Base-by-base conservation (phyloP, 2,113 vertebrate species). In the Podiceps cristatus region DNA sequence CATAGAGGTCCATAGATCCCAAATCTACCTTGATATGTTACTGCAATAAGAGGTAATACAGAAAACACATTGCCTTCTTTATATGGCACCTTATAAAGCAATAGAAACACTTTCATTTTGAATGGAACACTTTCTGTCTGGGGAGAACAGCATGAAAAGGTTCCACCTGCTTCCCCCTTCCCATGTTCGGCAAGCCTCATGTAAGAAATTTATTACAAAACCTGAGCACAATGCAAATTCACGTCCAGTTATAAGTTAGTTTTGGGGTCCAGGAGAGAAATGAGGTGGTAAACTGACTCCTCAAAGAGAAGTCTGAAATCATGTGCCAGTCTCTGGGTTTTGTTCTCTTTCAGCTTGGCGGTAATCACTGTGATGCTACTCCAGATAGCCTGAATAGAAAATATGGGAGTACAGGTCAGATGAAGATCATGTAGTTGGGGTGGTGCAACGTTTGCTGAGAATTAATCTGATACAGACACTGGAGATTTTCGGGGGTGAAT, bases 71-170 rank as follows among this genome's bases (percentile, higher is more conserved):
- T 93, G 19, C 49, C 52, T 79, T 78, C 37, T 53, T 81, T 68
- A 86, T 63, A 40, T 12, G 33, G 33, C 66, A 88, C 69, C 81
- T 85, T 94, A 58, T 94, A 96, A 96, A 95, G 80, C 47, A 91
- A 59, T 37, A 93, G 40, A 63, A 47, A 63, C 20, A 10, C 25
- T 87, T 96, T 87, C 28, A 86, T 77, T 93, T 71, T 1, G 47
- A 95, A 91, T 75, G 68, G 93, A 93, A 81, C 68, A 78, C 47
- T 68, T 91, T 94, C 45, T 75, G 25, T 44, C 87, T 89, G 18
- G 13, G 35, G 75, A 75, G 56, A 80, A 66, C 0, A 0, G 18
- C 25, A 66, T 22, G 18, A 58, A 85, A 68, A 64, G 5, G 1
- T 35, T 74, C 4, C n/a, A 45, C 44, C 3, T 0, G 5, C 23